phyloP scores from a whole-genome alignment of 2,888 invertebrate genomes.

The Ditula angustiorana region DNA sequence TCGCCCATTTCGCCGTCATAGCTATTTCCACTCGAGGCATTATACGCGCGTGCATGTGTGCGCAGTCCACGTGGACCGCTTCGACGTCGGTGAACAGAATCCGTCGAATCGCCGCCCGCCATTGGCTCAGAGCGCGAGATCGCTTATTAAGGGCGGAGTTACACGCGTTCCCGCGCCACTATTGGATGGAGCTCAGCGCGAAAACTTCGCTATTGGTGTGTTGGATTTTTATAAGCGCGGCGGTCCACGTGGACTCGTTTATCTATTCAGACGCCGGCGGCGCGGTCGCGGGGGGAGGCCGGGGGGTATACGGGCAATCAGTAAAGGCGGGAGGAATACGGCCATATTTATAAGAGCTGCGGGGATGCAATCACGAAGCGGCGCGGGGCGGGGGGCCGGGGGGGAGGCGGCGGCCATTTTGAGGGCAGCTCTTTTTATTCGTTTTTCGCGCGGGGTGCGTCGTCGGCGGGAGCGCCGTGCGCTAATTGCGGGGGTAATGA shows the following conservation, averaged over 20 bases:
- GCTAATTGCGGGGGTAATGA: constrained; percentile 86
- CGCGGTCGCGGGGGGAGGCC: constrained; percentile 84
- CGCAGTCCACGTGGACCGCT: constrained; percentile 83
- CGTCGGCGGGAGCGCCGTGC: constrained; percentile 82
- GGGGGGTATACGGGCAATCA: constrained; percentile 87
- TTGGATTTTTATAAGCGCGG: constrained; percentile 84
- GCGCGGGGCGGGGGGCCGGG: constrained; percentile 78
- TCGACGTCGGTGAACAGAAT: constrained; percentile 77
- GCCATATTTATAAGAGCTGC: constrained; percentile 87
- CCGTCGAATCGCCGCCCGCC: constrained; percentile 57
- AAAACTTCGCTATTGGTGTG: constrained; percentile 67
- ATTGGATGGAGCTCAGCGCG: constrained; percentile 64
- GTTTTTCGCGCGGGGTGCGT: constrained; percentile 86
- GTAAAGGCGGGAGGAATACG: constrained; percentile 86
- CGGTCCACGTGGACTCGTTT: constrained; percentile 86
- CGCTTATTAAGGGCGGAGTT: constrained; percentile 86
- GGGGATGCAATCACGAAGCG: constrained; percentile 86
- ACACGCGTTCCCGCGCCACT: constrained; percentile 66
- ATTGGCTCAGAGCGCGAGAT: constrained; percentile 73
- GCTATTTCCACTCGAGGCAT: constrained; percentile 86
- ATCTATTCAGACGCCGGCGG: constrained; percentile 87
- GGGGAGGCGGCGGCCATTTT: constrained; percentile 89
- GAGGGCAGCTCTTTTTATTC: constrained; percentile 89
- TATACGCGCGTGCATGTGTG: constrained; percentile 79
- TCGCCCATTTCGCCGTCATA: constrained; percentile 86